A percentile compares a stretch with the other conserved stretches of the same genome.
phyloP scores from a whole-genome alignment of 2,797 vertebrate genomes.

The Micrastur ruficollis region DNA sequence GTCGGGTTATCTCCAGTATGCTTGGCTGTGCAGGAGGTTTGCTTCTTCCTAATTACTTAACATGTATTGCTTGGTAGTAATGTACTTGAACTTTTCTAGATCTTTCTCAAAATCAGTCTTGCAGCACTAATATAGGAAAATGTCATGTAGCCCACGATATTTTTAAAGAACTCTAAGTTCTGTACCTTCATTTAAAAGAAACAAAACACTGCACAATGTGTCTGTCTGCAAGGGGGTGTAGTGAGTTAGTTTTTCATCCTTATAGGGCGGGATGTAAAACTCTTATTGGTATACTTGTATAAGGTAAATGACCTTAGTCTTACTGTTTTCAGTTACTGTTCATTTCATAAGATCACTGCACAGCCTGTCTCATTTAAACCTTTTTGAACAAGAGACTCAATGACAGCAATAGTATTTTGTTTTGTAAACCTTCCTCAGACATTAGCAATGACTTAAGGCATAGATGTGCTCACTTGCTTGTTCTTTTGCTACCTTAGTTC shows the following conservation, averaged over 20 bases:
- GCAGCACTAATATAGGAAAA: background rate
- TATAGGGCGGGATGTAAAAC: background rate
- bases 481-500: background rate
- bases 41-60: background rate
- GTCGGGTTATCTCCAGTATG: background rate
- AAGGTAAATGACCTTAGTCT: background rate
- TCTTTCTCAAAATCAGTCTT: background rate
- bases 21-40: background rate
- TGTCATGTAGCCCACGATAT: background rate
- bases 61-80: background rate
- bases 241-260: background rate
- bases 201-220: background rate
- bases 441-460: background rate
- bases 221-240: background rate
- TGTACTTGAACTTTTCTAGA: background rate
- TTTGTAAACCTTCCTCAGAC: background rate
- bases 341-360: background rate
- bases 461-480: background rate
- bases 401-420: background rate
- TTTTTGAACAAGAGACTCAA: background rate
- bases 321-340: background rate
- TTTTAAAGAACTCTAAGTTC: background rate
- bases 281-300: background rate
- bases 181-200: background rate
- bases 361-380: background rate